These are phyloP conservation scores for Leptinotarsa haldemani DNA, from an alignment of 2,888 invertebrate species.

Conservation along the genomic window DNA sequence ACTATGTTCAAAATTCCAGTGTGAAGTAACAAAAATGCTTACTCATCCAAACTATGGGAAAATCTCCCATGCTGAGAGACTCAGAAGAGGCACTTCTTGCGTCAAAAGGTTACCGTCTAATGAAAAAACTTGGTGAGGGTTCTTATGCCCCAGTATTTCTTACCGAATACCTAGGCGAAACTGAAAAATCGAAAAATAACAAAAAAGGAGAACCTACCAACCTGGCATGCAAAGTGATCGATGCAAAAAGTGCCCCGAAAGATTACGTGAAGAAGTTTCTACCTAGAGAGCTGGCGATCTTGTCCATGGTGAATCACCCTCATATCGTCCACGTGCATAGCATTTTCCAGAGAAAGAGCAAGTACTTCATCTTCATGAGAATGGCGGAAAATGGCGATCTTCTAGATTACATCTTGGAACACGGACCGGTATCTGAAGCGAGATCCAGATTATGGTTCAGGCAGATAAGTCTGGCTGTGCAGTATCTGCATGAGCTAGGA, in stretches of 20 bases:
- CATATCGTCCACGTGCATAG: slow-evolving; percentile 82
- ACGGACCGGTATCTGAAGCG: slow-evolving; percentile 75
- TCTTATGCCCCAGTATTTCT: slow-evolving; percentile 79
- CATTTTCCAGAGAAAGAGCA: slow-evolving; percentile 76
- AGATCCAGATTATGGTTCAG: slow-evolving; percentile 78
- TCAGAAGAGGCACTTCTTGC: slow-evolving; percentile 74
- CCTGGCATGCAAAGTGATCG: slow-evolving; percentile 80
- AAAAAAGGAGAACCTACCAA: slow-evolving; percentile 52
- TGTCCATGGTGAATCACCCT: slow-evolving; percentile 80
- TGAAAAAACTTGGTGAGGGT: slow-evolving; percentile 78
- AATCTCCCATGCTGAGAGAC: slow-evolving; percentile 62
- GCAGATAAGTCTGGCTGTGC: slow-evolving; percentile 75
- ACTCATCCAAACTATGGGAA: slow-evolving; percentile 55
- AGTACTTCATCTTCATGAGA: slow-evolving; percentile 82
- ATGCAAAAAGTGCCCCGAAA: slow-evolving; percentile 77
- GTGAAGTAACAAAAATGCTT: slow-evolving; percentile 27
- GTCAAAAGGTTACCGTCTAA: slow-evolving; percentile 73
- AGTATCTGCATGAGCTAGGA: slow-evolving; percentile 79
- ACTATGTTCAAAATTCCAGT: slow-evolving; percentile 28
- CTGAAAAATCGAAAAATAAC: slow-evolving; percentile 26
- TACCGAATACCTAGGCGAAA: slow-evolving; percentile 52
- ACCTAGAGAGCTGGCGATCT: slow-evolving; percentile 83
- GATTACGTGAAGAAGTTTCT: slow-evolving; percentile 85
- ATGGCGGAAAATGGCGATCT: slow-evolving; percentile 84
- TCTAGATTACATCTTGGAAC: slow-evolving; percentile 77